Evolutionary conservation across 2,888 invertebrate species (phyloP).

Genomic region (Apotomis betuletana): DNA sequence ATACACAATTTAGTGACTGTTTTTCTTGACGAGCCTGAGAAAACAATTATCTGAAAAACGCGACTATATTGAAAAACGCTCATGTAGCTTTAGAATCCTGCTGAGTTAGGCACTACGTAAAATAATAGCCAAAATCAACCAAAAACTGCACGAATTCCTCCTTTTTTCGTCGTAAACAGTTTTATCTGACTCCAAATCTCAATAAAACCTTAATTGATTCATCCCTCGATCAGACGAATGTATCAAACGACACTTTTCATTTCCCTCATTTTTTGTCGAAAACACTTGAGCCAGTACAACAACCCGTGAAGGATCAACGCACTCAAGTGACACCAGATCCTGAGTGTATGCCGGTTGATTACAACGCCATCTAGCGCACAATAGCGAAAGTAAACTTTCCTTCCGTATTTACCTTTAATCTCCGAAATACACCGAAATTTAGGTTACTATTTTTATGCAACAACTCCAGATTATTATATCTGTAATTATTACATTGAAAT

Average conservation of each 20-base stretch:
- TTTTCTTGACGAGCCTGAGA: too few species aligned
- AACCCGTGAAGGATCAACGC: slow-evolving; percentile 62
- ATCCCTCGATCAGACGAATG: slow-evolving; percentile 20
- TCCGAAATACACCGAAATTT: not conserved
- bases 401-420: not conserved
- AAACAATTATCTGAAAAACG: too few species aligned
- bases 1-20: too few species aligned
- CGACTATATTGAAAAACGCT: too few species aligned
- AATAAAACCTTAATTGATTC: slow-evolving; percentile 12
- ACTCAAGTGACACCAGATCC: slow-evolving; percentile 54
- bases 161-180: too few species aligned
- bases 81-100: too few species aligned
- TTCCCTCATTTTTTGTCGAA: slow-evolving; percentile 50
- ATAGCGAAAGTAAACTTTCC: slow-evolving; percentile 50
- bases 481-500: not conserved
- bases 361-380: slow-evolving; percentile 56
- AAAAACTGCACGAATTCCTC: too few species aligned
- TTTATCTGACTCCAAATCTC: too few species aligned
- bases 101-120: too few species aligned
- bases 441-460: not conserved
- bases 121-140: not conserved
- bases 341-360: slow-evolving; percentile 10
- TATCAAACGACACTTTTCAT: slow-evolving; percentile 54
- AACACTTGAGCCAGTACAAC: slow-evolving; percentile 55
- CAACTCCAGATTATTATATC: not conserved